Percentiles rank a stretch among this genome's conserved stretches.
Conservation (phyloP, 1,140 invertebrate species). For the Drosophila pseudoobscura region DNA sequence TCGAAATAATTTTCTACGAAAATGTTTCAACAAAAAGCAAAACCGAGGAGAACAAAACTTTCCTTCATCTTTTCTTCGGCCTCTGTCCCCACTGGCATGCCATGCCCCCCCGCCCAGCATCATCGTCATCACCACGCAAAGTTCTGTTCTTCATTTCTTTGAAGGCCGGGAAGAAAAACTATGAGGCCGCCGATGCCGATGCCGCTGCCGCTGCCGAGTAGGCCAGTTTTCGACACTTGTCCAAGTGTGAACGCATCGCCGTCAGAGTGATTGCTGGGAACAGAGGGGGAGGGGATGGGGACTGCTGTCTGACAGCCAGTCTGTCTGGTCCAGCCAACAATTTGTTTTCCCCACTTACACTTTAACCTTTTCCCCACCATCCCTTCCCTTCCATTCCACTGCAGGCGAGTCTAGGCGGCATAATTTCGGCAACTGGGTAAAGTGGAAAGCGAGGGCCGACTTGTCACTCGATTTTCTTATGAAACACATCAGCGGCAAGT, state of each 20-base stretch:
- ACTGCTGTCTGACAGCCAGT: constrained; percentile 62
- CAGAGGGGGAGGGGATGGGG: constrained; percentile 4
- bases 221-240: constrained; percentile 80
- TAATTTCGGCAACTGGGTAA: constrained; percentile 77
- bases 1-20: constrained; percentile 79
- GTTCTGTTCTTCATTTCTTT: constrained; percentile 52
- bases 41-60: constrained; percentile 53
- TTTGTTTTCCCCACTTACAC: constrained; percentile 81
- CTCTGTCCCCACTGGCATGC: no score
- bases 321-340: constrained; percentile 75
- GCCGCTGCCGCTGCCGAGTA: constrained; percentile 46
- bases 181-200: background rate
- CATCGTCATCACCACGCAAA: constrained; percentile 47
- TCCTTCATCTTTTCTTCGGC: constrained; percentile 25
- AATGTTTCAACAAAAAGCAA: constrained; percentile 63
- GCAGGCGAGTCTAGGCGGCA: constrained; percentile 56
- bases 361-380: constrained; percentile 70
- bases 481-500: constrained; percentile 68
- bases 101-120: background rate
- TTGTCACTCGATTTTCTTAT: constrained; percentile 81
- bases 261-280: background rate
- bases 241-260: constrained; percentile 50
- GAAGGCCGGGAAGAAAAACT: constrained; percentile 43
- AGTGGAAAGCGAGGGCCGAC: constrained; percentile 59
- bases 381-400: constrained; percentile 11